Conservation (phyloP, 2,113 vertebrate species). For the Athene cunicularia region DNA sequence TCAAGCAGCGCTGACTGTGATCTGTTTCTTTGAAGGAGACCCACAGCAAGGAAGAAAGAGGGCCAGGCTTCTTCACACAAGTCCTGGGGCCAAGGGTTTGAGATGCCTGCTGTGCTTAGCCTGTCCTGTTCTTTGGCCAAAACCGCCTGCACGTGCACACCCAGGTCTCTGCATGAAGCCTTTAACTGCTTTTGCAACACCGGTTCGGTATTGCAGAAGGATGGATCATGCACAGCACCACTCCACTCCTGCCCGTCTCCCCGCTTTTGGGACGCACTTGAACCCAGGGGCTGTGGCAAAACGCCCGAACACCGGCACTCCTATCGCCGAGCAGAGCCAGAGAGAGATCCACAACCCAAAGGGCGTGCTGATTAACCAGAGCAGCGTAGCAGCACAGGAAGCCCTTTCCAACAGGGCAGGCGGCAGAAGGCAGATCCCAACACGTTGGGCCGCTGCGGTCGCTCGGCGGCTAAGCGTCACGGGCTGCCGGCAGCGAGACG, state of each 20-base stretch:
- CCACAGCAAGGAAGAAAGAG: background rate
- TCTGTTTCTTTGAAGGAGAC: background rate
- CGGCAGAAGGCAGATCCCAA: slow-evolving; percentile 44
- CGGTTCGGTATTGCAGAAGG: background rate
- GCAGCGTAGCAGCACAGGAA: background rate
- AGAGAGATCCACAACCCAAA: background rate
- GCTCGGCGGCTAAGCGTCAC: background rate
- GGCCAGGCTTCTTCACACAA: background rate
- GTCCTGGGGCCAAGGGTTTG: background rate
- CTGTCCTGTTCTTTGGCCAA: background rate
- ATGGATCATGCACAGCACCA: background rate
- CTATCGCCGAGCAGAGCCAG: fast-evolving
- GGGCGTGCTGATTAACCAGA: background rate
- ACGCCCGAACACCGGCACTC: fast-evolving
- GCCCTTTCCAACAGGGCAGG: slow-evolving; percentile 7
- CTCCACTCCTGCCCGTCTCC: background rate
- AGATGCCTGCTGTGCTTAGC: background rate
- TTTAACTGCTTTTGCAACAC: background rate
- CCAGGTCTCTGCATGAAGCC: background rate
- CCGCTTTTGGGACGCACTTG: fast-evolving
- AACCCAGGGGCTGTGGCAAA: background rate
- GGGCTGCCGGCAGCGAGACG: background rate
- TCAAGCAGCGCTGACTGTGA: background rate
- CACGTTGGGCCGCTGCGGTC: background rate
- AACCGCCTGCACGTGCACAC: fast-evolving